A percentile compares a stretch with the other conserved stretches of the same genome.
Evolutionary conservation across 2,113 vertebrate species (phyloP).

Genomic region (Lepidothrix coronata): DNA sequence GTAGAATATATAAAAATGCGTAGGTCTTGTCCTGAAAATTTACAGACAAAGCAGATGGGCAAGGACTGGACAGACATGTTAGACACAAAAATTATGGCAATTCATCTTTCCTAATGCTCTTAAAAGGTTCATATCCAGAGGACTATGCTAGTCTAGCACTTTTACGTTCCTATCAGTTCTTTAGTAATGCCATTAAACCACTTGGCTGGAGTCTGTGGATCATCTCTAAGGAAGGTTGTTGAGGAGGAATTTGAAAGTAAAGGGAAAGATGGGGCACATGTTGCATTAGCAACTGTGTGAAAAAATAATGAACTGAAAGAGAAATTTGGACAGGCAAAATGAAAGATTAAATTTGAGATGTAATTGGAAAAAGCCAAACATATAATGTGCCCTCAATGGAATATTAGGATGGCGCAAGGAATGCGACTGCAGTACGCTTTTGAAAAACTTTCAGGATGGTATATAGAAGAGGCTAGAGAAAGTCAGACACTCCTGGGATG

Average conservation of each 20-base stretch:
- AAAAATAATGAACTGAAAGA: background rate
- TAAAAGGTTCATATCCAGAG: background rate
- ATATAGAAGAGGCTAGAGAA: background rate
- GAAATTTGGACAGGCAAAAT: background rate
- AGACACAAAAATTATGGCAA: background rate
- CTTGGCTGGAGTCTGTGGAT: background rate
- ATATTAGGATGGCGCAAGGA: background rate
- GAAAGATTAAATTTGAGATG: background rate
- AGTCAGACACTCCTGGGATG: background rate
- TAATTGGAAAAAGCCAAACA: background rate
- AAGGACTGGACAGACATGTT: rapidly evolving
- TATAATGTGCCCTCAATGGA: background rate
- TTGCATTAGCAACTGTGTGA: background rate
- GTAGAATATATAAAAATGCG: background rate
- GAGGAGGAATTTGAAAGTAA: background rate
- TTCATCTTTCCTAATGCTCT: background rate
- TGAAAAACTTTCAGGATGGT: background rate
- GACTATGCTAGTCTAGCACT: background rate
- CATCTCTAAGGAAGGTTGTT: background rate
- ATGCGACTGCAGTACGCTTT: background rate
- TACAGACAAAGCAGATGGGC: background rate
- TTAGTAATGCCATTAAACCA: background rate
- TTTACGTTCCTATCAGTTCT: background rate
- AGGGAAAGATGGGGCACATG: rapidly evolving
- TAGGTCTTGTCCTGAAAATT: background rate